These are phyloP conservation scores for Nothobranchius furzeri DNA, from an alignment of 2,113 vertebrate genomes.

Conservation along the genomic window DNA sequence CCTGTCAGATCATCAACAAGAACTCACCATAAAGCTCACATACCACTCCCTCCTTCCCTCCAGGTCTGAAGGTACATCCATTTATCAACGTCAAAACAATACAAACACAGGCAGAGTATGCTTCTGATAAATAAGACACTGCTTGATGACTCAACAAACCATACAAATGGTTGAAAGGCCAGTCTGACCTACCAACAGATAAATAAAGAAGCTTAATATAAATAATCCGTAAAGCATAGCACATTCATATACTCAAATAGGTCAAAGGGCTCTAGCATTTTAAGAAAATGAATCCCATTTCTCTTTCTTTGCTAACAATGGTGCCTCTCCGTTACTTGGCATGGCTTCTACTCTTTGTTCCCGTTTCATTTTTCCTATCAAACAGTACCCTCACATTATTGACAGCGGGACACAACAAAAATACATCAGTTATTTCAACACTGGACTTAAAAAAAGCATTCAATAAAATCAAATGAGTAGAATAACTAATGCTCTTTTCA, in stretches of 20 bases:
- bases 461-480: too few species aligned
- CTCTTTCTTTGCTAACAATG: too few species aligned
- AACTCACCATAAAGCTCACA: background rate
- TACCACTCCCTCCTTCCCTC: background rate
- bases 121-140: background rate
- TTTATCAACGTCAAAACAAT: background rate
- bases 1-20: background rate
- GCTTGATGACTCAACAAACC: background rate
- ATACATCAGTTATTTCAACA: background rate
- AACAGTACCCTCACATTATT: background rate
- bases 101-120: background rate
- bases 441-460: too few species aligned
- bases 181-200: background rate
- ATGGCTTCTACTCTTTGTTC: background rate
- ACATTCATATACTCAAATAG: too few species aligned
- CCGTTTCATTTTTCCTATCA: background rate
- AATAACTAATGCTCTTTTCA: background rate
- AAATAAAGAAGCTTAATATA: too few species aligned
- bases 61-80: background rate
- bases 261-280: too few species aligned
- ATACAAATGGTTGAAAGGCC: background rate
- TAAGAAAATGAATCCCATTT: too few species aligned
- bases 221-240: too few species aligned
- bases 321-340: too few species aligned
- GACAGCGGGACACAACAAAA: background rate